A percentile compares a stretch with the other conserved stretches of the same genome.
Evolutionary conservation across 2,113 vertebrate species (phyloP).

Genomic region (Zosterops hypoxanthus): DNA sequence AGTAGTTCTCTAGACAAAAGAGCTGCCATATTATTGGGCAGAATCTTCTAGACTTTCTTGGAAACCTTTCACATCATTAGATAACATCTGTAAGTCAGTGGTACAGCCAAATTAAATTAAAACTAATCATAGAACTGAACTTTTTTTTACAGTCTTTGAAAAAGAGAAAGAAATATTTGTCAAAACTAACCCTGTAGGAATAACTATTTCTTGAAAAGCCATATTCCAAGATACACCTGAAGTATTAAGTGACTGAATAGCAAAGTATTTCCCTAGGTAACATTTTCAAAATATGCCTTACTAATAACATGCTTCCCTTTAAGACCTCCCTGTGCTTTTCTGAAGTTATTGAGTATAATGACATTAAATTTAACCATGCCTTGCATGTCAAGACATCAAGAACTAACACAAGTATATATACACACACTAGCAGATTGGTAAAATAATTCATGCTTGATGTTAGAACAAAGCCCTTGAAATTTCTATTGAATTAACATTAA

Average conservation of each 20-base stretch:
- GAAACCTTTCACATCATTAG: not conserved
- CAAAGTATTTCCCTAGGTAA: not conserved
- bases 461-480: not conserved
- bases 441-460: not conserved
- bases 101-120: not conserved
- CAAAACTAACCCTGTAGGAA: not conserved
- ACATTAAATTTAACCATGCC: not conserved
- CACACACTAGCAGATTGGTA: not conserved
- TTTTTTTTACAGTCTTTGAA: not conserved
- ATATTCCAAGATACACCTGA: not conserved
- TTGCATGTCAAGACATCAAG: not conserved
- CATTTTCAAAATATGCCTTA: not conserved
- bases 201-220: not conserved
- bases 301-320: not conserved
- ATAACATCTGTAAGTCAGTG: not conserved
- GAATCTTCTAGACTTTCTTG: not conserved
- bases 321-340: not conserved
- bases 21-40: not conserved
- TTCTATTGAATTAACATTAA: not conserved
- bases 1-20: not conserved
- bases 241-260: not conserved
- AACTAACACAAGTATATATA: not conserved
- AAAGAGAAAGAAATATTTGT: not conserved
- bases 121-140: not conserved
- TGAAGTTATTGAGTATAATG: not conserved